phyloP scores from a whole-genome alignment of 2,797 vertebrate genomes.

The Brachymystax lenok region DNA sequence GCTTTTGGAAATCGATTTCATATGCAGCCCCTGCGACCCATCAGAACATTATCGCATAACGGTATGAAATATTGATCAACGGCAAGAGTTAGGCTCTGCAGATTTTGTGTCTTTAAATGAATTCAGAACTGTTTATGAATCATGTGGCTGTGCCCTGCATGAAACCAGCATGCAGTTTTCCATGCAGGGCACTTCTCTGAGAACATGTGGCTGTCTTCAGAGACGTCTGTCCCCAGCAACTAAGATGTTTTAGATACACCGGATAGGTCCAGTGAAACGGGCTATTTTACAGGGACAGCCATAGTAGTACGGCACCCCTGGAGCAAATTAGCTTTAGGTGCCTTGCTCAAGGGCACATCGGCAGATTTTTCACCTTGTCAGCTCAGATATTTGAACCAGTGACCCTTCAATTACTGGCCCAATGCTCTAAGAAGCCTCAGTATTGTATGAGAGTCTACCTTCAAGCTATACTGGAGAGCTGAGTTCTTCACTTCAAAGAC shows the following conservation, averaged over 20 bases:
- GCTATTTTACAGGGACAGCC: too few relatives aligned
- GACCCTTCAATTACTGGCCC: too few relatives aligned
- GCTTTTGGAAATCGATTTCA: conserved; percentile 36
- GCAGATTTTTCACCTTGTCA: too few relatives aligned
- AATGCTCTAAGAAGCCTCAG: neutral
- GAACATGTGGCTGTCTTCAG: neutral
- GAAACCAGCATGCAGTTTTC: neutral
- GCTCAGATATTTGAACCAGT: too few relatives aligned
- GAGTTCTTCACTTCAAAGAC: neutral
- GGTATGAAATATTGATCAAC: conserved; percentile 43
- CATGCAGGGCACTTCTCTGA: too few relatives aligned
- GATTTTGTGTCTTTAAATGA: conserved; percentile 34
- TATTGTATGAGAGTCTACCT: neutral
- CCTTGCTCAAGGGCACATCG: too few relatives aligned
- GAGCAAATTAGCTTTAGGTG: too few relatives aligned
- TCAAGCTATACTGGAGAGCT: neutral
- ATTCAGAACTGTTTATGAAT: conserved; percentile 18
- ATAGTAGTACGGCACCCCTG: too few relatives aligned
- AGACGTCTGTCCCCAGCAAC: neutral
- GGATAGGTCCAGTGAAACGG: too few relatives aligned
- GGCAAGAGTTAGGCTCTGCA: conserved; percentile 13
- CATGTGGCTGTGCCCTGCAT: neutral
- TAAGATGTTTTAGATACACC: neutral
- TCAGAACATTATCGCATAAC: conserved; percentile 25
- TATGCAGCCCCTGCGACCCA: conserved; percentile 17